Evolutionary conservation across 2,888 invertebrate genomes (phyloP).

Genomic region (Sepioteuthis lessoniana): DNA sequence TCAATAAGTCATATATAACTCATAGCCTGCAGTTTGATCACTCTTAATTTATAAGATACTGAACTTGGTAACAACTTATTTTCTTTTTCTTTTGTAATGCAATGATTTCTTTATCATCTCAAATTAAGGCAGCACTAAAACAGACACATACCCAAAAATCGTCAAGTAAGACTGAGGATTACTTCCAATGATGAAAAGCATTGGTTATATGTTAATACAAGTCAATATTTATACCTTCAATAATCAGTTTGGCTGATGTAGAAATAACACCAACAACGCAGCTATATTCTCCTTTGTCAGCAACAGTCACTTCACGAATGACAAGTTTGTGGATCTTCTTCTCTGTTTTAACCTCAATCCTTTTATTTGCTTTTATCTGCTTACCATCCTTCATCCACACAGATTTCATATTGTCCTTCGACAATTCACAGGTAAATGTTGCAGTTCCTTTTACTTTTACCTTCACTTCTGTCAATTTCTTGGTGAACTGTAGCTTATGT

Average conservation of each 20-base stretch:
- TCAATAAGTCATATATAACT: too few relatives aligned
- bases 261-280: background rate
- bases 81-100: too few relatives aligned
- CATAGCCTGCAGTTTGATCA: too few relatives aligned
- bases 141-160: too few relatives aligned
- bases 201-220: too few relatives aligned
- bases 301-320: background rate
- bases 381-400: background rate
- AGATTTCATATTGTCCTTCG: background rate
- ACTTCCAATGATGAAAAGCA: too few relatives aligned
- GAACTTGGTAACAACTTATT: too few relatives aligned
- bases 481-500: constrained; percentile 16
- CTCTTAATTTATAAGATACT: too few relatives aligned
- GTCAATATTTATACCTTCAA: background rate
- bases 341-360: background rate
- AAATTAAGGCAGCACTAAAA: too few relatives aligned
- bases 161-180: too few relatives aligned
- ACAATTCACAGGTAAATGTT: constrained; percentile 40
- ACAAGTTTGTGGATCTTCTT: constrained; percentile 41
- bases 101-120: too few relatives aligned
- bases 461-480: background rate
- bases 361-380: background rate
- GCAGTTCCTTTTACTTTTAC: constrained; percentile 8
- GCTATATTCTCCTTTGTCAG: background rate
- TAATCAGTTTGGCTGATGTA: constrained; percentile 36